Base-by-base conservation (phyloP, 1,140 invertebrate genomes). In the Zaprionus kolodkinae region DNA sequence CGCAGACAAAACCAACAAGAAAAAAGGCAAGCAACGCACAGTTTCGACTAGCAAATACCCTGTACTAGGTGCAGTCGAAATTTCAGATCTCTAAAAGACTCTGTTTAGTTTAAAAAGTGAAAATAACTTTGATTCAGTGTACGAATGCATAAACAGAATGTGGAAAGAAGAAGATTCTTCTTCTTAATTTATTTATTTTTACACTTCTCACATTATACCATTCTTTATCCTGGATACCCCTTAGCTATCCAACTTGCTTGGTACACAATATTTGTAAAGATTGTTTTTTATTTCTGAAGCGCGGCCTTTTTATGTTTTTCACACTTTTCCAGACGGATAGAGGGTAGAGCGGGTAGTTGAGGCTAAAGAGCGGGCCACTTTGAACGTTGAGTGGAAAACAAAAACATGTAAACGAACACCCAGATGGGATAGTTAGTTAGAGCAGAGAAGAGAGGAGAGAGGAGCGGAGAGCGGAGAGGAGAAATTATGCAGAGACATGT, bases 301-400 rank as follows among this genome's bases (percentile, higher is more conserved):
- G 84, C 79, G 72, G 84, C 67, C 64, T 88, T 88, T 81, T 82
- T 74, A 71, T 83, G 84, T 88, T 88, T 74, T 88, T 87, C 84
- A 88, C 83, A 87, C 83, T 87, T 79, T 87, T 65, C 69, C 27
- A 21, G 21, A 61, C 48, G 50, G 21, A 2, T 21, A 21, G 21
- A 21, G 21, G 21, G 21, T 21, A 21, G 21, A 21, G 21, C 21
- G 21, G 21, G 21, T 21, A 21, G 21, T 21, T 21, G 13, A 21
- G 59, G 17, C 15, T 33, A 52, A 33, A 33, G 27, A 71, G 52
- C 62, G 45, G 50, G 68, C 17, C 62, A 73, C 64, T 64, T 52
- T 63, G 66, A 68, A 76, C 43, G 30, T 61, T 55, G 45, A 68
- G 48, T 43, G 66, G 62, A 69, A 69, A 40, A 66, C 65, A 76